These are phyloP conservation scores for Anhinga rufa DNA, from an alignment of 2,113 vertebrate genomes.

Conservation along the genomic window DNA sequence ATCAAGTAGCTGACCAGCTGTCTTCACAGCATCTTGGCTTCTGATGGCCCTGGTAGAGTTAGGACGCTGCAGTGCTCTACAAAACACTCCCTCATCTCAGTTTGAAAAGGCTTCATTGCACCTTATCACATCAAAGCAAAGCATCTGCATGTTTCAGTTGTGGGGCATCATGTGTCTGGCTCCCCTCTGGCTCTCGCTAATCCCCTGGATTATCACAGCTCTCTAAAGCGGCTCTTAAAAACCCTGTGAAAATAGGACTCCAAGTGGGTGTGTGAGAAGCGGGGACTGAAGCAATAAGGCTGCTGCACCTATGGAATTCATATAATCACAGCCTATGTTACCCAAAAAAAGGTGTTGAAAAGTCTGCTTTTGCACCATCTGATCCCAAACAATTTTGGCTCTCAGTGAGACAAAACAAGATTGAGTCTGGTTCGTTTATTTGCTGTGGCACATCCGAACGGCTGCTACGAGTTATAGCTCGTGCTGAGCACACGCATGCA, in stretches of 20 bases:
- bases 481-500: not conserved
- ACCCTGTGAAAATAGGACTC: constrained; percentile 55
- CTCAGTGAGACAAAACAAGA: not conserved
- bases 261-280: constrained; percentile 53
- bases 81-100: not conserved
- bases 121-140: constrained; percentile 66
- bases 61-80: not conserved
- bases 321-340: not conserved
- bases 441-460: not conserved
- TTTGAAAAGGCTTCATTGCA: constrained; percentile 27
- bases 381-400: not conserved
- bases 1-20: not conserved
- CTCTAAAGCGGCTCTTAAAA: constrained; percentile 58
- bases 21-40: not conserved
- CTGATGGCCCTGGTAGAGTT: not conserved
- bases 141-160: constrained; percentile 58
- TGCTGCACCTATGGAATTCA: not conserved
- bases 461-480: not conserved
- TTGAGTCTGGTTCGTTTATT: not conserved
- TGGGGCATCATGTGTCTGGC: constrained; percentile 60
- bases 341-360: constrained; percentile 30
- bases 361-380: not conserved
- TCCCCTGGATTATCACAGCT: constrained; percentile 57
- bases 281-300: constrained; percentile 7
- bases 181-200: constrained; percentile 65